phyloP scores from a whole-genome alignment of 2,113 vertebrate species.

The Charina bottae region DNA sequence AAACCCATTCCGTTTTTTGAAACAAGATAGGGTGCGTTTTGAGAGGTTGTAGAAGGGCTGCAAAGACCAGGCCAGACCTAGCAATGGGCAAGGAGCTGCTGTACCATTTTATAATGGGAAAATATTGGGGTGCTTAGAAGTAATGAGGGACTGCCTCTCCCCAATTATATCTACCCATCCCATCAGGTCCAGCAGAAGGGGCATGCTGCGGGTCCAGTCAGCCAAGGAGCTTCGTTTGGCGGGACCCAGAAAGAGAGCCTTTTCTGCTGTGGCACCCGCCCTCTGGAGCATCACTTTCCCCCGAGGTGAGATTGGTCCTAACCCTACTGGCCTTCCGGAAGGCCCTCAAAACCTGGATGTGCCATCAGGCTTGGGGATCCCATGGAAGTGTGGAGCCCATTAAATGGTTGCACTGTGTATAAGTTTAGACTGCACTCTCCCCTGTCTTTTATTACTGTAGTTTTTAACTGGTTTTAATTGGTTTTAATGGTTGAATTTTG shows the following conservation, averaged over 20 bases:
- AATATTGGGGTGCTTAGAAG: neutral
- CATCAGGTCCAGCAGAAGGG: neutral
- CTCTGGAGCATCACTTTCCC: neutral
- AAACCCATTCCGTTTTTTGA: neutral
- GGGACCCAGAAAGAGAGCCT: neutral
- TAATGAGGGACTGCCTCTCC: neutral
- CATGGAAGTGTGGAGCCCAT: neutral
- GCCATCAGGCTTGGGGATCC: neutral
- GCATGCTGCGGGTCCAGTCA: neutral
- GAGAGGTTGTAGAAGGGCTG: neutral
- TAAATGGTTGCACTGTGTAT: neutral
- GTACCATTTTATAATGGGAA: neutral
- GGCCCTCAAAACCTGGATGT: neutral
- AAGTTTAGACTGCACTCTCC: neutral
- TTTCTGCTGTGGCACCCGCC: neutral
- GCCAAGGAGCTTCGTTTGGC: neutral
- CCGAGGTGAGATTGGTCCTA: neutral
- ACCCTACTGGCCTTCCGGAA: neutral
- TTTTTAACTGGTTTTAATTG: neutral
- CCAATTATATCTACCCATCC: neutral
- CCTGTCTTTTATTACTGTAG: neutral
- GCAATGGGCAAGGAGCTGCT: neutral
- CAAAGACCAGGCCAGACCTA: neutral
- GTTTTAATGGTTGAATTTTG: neutral
- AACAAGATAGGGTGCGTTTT: neutral